These are phyloP conservation scores for Drosophila birchii DNA, from an alignment of 2,888 invertebrate genomes.

Conservation along the genomic window DNA sequence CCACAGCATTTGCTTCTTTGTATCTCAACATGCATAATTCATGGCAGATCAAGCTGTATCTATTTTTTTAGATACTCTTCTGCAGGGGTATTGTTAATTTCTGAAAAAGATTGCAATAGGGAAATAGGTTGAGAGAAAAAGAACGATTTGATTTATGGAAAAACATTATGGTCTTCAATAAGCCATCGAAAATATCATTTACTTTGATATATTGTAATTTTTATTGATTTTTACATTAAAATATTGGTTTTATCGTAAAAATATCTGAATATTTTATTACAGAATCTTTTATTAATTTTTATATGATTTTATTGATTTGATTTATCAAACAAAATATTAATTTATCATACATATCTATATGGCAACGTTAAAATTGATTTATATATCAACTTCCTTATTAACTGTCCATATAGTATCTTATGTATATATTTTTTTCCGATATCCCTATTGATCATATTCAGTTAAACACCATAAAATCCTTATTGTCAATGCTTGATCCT, in stretches of 20 bases:
- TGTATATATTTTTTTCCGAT: not conserved
- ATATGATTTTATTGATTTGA: not conserved
- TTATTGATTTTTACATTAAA: not conserved
- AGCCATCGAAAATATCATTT: not conserved
- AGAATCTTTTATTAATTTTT: no score
- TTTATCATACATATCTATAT: not conserved
- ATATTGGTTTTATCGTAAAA: not conserved
- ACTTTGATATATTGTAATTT: not conserved
- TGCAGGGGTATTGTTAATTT: not conserved
- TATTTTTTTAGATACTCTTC: conserved; percentile 5
- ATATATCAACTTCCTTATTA: not conserved
- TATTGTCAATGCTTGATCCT: not conserved
- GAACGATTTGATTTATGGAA: no score
- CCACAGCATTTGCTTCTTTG: conserved; percentile 22
- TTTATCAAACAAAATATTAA: not conserved
- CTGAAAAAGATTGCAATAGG: not conserved
- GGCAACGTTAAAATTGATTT: not conserved
- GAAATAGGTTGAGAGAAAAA: not conserved
- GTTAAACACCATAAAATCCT: not conserved
- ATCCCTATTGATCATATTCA: accelerated
- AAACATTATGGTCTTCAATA: no score
- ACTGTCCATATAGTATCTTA: not conserved
- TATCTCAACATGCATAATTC: conserved; percentile 76
- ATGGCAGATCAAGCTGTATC: conserved; percentile 71
- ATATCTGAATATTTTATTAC: not conserved